phyloP scores from a whole-genome alignment of 2,113 vertebrate species.

The Lycaon pictus region DNA sequence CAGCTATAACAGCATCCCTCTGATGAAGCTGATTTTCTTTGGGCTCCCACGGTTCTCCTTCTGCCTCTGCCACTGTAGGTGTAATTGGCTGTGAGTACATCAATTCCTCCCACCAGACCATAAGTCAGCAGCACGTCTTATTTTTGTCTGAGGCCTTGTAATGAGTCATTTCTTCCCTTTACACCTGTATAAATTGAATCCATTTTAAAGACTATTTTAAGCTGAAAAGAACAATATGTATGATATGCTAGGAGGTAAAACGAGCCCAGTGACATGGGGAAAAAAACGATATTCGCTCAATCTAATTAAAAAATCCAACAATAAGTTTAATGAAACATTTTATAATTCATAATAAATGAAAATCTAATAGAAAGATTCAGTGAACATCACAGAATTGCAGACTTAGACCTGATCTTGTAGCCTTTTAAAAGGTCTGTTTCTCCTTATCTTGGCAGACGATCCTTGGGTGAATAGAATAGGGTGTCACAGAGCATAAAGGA shows the following conservation, averaged over 20 bases:
- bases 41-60: not conserved
- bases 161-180: conserved; percentile 59
- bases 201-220: conserved; percentile 34
- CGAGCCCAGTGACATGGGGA: not conserved
- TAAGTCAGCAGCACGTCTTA: not conserved
- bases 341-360: not conserved
- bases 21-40: not conserved
- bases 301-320: not conserved
- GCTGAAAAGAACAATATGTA: not conserved
- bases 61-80: not conserved
- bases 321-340: conserved; percentile 12
- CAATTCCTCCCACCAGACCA: not conserved
- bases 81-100: not conserved
- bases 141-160: conserved; percentile 22
- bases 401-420: not conserved
- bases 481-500: not conserved
- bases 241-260: conserved; percentile 14
- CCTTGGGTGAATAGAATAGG: not conserved
- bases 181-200: not conserved
- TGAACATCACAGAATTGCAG: not conserved
- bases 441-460: not conserved
- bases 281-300: not conserved
- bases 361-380: not conserved
- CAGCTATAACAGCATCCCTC: not conserved
- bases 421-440: not conserved